A percentile compares a stretch with the other conserved stretches of the same genome.
phyloP scores from a whole-genome alignment of 1,140 invertebrate species.

The Rhynchophorus ferrugineus region DNA sequence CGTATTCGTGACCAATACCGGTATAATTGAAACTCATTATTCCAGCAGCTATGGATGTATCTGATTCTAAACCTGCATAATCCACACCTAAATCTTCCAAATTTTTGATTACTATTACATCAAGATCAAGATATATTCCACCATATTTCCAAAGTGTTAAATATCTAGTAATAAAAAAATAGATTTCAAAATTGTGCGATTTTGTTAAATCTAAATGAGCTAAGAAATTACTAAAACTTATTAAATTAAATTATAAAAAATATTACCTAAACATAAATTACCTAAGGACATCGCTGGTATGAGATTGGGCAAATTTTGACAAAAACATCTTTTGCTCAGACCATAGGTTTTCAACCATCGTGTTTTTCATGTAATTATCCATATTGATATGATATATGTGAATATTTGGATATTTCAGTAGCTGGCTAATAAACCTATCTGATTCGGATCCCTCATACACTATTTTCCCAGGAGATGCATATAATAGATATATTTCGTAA shows the following conservation, averaged over 20 bases:
- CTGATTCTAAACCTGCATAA: conserved; percentile 58
- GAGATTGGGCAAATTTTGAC: conserved; percentile 49
- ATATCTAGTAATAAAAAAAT: conserved; percentile 51
- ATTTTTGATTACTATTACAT: conserved; percentile 60
- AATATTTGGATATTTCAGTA: conserved; percentile 52
- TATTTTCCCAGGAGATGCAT: conserved; percentile 44
- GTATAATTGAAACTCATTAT: conserved; percentile 50
- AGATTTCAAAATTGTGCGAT: background rate
- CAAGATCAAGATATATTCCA: conserved; percentile 70
- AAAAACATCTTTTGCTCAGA: conserved; percentile 46
- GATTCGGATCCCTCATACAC: conserved; percentile 32
- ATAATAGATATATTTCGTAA: conserved; percentile 49
- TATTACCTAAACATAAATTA: conserved; percentile 20
- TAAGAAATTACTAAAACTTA: too few relatives aligned
- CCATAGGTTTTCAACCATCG: conserved; percentile 56
- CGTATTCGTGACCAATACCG: conserved; percentile 50
- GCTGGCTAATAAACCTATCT: conserved; percentile 40
- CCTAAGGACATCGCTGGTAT: conserved; percentile 59
- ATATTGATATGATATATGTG: conserved; percentile 49
- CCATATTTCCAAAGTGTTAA: conserved; percentile 68
- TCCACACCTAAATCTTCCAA: conserved; percentile 51
- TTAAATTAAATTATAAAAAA: too few relatives aligned
- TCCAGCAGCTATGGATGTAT: conserved; percentile 53
- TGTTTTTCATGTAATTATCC: conserved; percentile 49
- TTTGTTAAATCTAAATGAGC: background rate